A percentile compares a stretch with the other conserved stretches of the same genome.
Evolutionary conservation across 2,113 vertebrate genomes (phyloP).

Genomic region (Pleuronectes platessa): DNA sequence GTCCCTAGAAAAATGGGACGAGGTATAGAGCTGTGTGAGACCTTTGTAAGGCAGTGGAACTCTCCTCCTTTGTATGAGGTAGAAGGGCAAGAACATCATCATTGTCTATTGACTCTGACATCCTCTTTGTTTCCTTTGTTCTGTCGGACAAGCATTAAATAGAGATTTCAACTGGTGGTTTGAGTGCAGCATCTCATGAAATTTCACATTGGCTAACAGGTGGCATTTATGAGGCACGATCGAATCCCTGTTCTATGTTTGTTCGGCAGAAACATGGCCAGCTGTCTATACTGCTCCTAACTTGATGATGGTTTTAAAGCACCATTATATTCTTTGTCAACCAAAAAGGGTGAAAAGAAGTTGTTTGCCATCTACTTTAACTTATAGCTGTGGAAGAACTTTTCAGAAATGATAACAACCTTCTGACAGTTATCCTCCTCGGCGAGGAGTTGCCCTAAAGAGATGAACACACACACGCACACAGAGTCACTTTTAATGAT

Average conservation of each 20-base stretch:
- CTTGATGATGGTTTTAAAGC: background rate
- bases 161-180: background rate
- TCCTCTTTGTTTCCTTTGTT: background rate
- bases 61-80: too few species aligned
- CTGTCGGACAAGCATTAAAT: background rate
- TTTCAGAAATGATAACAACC: background rate
- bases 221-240: background rate
- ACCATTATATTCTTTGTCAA: background rate
- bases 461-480: constrained; percentile 1
- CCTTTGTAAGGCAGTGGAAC: too few species aligned
- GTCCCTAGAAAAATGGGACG: too few species aligned
- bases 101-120: background rate
- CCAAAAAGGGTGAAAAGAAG: background rate
- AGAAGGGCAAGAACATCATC: too few species aligned
- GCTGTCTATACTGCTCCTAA: too few species aligned
- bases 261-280: background rate
- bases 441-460: background rate
- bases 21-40: too few species aligned
- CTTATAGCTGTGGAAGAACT: background rate
- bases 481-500: constrained; percentile 14
- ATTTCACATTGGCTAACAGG: background rate
- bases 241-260: background rate
- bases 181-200: background rate
- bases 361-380: background rate
- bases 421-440: background rate